Evolutionary conservation across 2,797 vertebrate species (phyloP).

Genomic region (Sebastes trivittatus): DNA sequence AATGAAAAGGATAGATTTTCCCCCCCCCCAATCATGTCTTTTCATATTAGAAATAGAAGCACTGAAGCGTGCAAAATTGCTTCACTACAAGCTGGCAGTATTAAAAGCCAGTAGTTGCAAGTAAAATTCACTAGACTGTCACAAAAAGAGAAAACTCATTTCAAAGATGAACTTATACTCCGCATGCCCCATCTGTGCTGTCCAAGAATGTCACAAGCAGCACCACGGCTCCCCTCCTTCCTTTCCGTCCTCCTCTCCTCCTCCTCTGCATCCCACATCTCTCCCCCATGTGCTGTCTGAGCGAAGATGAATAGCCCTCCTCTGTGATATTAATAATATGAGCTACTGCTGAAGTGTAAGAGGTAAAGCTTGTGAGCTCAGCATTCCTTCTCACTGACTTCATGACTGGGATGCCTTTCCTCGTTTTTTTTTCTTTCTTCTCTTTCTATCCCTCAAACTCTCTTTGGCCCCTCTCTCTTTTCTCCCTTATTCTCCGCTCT

Average conservation of each 20-base stretch:
- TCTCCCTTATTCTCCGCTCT: conserved; percentile 35
- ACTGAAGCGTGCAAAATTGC: conserved; percentile 49
- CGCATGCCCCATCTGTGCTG: conserved; percentile 63
- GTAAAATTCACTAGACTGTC: conserved; percentile 63
- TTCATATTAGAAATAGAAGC: conserved; percentile 54
- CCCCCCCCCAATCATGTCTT: conserved; percentile 33
- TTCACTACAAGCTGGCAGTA: conserved; percentile 40
- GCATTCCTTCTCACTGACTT: conserved; percentile 83
- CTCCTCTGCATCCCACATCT: conserved; percentile 49
- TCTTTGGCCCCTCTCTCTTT: conserved; percentile 25
- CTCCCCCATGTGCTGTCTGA: conserved; percentile 70
- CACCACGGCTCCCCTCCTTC: conserved; percentile 28
- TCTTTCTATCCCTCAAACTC: conserved; percentile 51
- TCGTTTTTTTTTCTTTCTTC: conserved; percentile 11
- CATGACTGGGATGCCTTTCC: conserved; percentile 68
- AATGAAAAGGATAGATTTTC: conserved; percentile 35
- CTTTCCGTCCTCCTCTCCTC: conserved; percentile 28
- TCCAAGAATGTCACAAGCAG: conserved; percentile 61
- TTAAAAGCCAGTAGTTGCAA: conserved; percentile 52
- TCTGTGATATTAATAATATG: conserved; percentile 82
- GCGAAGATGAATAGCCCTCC: conserved; percentile 77
- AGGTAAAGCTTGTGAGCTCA: conserved; percentile 80
- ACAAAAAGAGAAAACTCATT: conserved; percentile 62
- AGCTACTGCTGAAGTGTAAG: conserved; percentile 77
- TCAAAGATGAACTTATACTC: conserved; percentile 66